These are phyloP conservation scores for Apostichopus parvimensis DNA, from an alignment of 35 echinoderm and acorn worm genomes.

Conservation along the genomic window DNA sequence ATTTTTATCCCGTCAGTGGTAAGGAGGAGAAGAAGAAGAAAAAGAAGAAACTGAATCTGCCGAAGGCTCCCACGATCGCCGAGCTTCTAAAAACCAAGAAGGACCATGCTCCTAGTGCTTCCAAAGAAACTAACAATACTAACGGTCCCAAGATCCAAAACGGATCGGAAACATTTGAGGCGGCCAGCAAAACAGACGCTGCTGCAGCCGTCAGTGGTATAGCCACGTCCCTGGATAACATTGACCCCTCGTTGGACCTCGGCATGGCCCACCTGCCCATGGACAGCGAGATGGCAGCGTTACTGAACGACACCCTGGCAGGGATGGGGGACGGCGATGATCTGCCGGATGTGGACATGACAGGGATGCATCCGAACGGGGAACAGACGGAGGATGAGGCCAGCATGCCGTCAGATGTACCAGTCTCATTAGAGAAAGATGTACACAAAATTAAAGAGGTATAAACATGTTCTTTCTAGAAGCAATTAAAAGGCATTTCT, in stretches of 20 bases:
- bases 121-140: conserved; percentile 9
- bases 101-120: conserved; percentile 12
- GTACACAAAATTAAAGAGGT: conserved; percentile 96
- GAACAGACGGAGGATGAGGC: conserved; percentile 41
- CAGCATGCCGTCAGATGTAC: conserved; percentile 59
- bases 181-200: background rate
- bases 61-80: conserved; percentile 78
- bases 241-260: conserved; percentile 73
- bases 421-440: conserved; percentile 55
- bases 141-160: conserved; percentile 11
- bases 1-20: conserved; percentile 38
- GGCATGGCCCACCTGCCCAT: conserved; percentile 69
- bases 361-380: background rate
- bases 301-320: conserved; percentile 66
- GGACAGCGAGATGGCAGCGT: conserved; percentile 78
- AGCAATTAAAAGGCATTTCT: background rate
- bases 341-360: conserved; percentile 30
- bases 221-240: conserved; percentile 47
- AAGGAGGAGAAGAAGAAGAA: conserved; percentile 75
- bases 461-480: background rate
- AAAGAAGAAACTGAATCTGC: conserved; percentile 51
- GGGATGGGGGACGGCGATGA: conserved; percentile 39
- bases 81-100: conserved; percentile 69
- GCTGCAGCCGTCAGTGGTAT: conserved; percentile 1
- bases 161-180: conserved; percentile 27